A percentile compares a stretch with the other conserved stretches of the same genome.
Conservation (phyloP, 2,888 invertebrate species). For the Sphaerophoria rueppellii region DNA sequence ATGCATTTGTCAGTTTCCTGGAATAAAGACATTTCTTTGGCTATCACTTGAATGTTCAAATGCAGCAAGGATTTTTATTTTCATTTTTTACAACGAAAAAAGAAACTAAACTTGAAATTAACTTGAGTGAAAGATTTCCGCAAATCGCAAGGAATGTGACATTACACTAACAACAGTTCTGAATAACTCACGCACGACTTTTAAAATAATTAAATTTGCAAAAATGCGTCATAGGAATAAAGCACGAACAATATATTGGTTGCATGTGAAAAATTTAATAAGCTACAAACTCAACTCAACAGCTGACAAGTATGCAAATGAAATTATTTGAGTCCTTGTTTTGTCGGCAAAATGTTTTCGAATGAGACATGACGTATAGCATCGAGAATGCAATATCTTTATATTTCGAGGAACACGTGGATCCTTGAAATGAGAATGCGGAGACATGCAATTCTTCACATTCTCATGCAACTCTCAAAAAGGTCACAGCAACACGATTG, state of each 20-base stretch:
- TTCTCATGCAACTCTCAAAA: slow-evolving; percentile 13
- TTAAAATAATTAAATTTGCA: background rate
- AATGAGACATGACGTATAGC: slow-evolving; percentile 15
- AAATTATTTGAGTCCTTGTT: slow-evolving; percentile 47
- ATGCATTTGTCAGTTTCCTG: slow-evolving; percentile 8
- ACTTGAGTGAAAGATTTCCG: too few relatives aligned
- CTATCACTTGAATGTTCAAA: background rate
- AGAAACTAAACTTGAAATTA: too few relatives aligned
- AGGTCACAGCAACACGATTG: slow-evolving; percentile 26
- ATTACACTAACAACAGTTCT: too few relatives aligned
- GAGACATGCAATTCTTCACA: background rate
- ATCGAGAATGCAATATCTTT: background rate
- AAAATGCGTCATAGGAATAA: background rate
- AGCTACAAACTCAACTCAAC: slow-evolving; percentile 18
- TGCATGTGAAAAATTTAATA: slow-evolving; percentile 65
- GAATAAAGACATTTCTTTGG: background rate
- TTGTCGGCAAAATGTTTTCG: background rate
- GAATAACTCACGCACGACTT: too few relatives aligned
- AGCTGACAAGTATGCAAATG: slow-evolving; percentile 63
- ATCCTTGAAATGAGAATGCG: slow-evolving; percentile 1
- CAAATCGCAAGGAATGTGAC: too few relatives aligned
- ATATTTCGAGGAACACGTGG: background rate
- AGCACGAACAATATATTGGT: slow-evolving; percentile 21
- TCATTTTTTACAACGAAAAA: too few relatives aligned
- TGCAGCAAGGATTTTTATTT: background rate